Base-by-base conservation (phyloP, 2,888 invertebrate genomes). In the Ophioninae sp. region DNA sequence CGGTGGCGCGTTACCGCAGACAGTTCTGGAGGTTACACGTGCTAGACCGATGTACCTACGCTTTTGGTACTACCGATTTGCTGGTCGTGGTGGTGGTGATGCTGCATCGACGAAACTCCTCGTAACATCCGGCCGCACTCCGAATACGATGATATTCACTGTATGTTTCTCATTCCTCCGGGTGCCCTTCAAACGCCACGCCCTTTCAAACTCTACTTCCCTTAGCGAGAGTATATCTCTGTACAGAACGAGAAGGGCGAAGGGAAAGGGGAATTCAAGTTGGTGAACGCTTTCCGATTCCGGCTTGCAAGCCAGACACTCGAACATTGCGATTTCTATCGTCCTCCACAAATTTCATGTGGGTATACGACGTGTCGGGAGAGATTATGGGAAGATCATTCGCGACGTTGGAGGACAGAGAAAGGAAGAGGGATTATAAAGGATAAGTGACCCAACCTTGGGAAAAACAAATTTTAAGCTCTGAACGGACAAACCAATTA, bases 101-200 rank as follows among this genome's bases (percentile, higher is more conserved):
- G 84, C 81, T 81, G 79, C 84, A 84, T 84, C 84, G 81, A 84
- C 84, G 84, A 84, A 84, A 84, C 84, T 84, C 67, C 79, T 81
- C 84, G 84, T 81, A 84, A 82, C 84, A 84, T 84, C 84, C 84
- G 84, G 84, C 80, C 80, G 59, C 72, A 79, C 78, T 41, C 82
- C 59, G 75, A 79, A 79, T 81, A 84, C 83, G 81, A 81, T 85
- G 76, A 85, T 81, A 79, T 78, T 68, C 78, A 65, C 78, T 64
- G 58, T 64, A 74, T 77, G 37, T 76, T 44, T n/a, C 72, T 23
- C 64, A 44, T 30, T 69, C 56, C 23, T 39, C 63, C 30, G 69
- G 30, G 75, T 10, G 41, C 6, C 51, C 58, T 22, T 64, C 63
- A 63, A 51, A 39, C 61, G n/a, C 65, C 56, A 44, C 37, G 41